Evolutionary conservation across 2,888 invertebrate genomes (phyloP).

Genomic region (Eledona agricola): DNA sequence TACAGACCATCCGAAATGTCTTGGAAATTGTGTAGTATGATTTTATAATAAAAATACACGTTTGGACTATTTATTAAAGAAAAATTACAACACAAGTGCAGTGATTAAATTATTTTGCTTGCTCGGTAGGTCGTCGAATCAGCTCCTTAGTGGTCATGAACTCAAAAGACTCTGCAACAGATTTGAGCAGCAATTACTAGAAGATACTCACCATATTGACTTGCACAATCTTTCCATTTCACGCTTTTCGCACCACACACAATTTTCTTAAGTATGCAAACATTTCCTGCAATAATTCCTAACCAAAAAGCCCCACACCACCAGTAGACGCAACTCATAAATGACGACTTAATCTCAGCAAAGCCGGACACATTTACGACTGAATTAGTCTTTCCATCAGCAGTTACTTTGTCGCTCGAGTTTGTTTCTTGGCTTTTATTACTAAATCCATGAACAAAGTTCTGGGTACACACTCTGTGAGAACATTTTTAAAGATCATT

Average conservation of each 20-base stretch:
- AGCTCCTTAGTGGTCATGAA: background rate
- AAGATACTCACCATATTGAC: conserved; percentile 44
- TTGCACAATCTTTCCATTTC: conserved; percentile 39
- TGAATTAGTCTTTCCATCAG: no score
- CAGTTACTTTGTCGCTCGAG: no score
- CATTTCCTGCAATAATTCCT: conserved; percentile 48
- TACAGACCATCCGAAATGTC: conserved; percentile 47
- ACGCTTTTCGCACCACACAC: conserved; percentile 27
- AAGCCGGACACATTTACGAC: no score
- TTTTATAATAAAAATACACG: no score
- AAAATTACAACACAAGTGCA: conserved; percentile 4
- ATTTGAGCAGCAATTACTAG: no score
- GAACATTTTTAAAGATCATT: no score
- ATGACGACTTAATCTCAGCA: no score
- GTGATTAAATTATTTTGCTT: conserved; percentile 2
- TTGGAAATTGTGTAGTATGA: conserved; percentile 39
- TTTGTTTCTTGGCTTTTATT: no score
- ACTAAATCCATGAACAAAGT: no score
- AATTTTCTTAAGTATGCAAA: conserved; percentile 41
- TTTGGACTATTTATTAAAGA: conserved; percentile 6
- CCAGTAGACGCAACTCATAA: conserved; percentile 40
- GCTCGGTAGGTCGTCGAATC: conserved; percentile 2
- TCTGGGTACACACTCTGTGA: no score
- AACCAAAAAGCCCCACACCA: conserved; percentile 45
- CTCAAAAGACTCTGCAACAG: conserved; percentile 1